Evolutionary conservation across 2,797 vertebrate species (phyloP).

Genomic region (Sebastes ruberrimus): DNA sequence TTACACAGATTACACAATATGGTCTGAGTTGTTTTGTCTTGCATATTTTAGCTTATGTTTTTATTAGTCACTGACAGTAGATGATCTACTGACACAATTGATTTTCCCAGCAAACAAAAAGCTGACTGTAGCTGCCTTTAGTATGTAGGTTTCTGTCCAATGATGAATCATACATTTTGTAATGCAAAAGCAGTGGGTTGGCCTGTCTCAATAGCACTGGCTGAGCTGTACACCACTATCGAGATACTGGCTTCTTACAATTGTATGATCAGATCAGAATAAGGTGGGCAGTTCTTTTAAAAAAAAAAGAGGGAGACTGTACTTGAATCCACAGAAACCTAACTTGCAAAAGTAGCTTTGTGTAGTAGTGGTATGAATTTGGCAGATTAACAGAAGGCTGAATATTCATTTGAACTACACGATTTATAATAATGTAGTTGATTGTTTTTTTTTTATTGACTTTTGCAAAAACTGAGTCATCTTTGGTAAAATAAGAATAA

Average conservation of each 20-base stretch:
- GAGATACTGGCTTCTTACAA: neutral
- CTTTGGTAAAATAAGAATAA: neutral
- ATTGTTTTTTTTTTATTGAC: neutral
- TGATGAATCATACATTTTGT: conserved; percentile 27
- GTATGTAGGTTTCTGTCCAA: conserved; percentile 8
- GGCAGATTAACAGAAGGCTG: neutral
- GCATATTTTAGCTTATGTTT: neutral
- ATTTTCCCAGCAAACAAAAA: neutral
- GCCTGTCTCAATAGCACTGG: conserved; percentile 6
- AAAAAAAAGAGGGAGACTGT: neutral
- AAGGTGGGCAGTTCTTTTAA: conserved; percentile 7
- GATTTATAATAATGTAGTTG: neutral
- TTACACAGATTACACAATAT: neutral
- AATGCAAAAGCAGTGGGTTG: conserved; percentile 25
- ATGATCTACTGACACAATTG: neutral
- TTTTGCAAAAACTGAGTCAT: neutral
- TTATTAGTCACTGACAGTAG: neutral
- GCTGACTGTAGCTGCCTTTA: neutral
- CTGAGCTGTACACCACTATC: conserved; percentile 8
- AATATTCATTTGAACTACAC: conserved; percentile 4
- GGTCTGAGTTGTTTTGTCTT: neutral
- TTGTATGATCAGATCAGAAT: conserved; percentile 1
- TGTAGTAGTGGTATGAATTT: neutral
- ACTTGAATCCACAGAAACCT: neutral
- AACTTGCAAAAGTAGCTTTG: conserved; percentile 6